These are phyloP conservation scores for Byasa hedistus DNA, from an alignment of 2,888 invertebrate genomes.

Conservation along the genomic window DNA sequence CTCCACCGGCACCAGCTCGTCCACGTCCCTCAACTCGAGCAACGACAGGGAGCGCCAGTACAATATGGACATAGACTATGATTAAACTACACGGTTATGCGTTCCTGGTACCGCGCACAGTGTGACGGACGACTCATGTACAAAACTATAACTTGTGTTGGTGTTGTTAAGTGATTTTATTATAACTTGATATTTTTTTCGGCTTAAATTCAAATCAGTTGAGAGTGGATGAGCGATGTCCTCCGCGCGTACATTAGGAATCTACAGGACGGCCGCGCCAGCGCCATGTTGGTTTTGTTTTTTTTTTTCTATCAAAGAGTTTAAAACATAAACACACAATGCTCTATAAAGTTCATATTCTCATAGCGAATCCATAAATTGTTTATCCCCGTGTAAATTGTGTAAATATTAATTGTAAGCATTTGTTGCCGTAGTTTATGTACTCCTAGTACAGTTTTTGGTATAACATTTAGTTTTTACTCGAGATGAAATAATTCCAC, in stretches of 20 bases:
- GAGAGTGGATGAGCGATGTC: background rate
- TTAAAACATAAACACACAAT: conserved; percentile 3
- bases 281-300: conserved; percentile 1
- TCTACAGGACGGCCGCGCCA: background rate
- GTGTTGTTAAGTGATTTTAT: conserved; percentile 18
- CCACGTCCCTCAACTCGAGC: conserved; percentile 45
- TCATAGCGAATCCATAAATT: conserved; percentile 1
- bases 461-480: background rate
- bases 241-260: background rate
- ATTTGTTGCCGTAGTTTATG: conserved; percentile 46
- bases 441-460: conserved; percentile 26
- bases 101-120: conserved; percentile 9
- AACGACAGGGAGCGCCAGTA: conserved; percentile 53
- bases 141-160: conserved; percentile 15
- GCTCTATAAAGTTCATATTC: conserved; percentile 1
- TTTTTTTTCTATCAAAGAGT: conserved; percentile 6
- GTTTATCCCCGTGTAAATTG: conserved; percentile 55
- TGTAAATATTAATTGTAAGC: conserved; percentile 68
- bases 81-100: conserved; percentile 43
- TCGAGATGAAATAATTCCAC: no score
- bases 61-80: conserved; percentile 76
- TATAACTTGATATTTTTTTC: background rate
- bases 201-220: background rate
- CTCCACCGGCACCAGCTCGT: conserved; percentile 40
- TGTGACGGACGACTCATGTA: conserved; percentile 12